Evolutionary conservation across 35 echinoderm and acorn worm genomes (phyloP), one percentile per base, ranked within the genome.

Genomic region (Hemicentrotus pulcherrimus): DNA sequence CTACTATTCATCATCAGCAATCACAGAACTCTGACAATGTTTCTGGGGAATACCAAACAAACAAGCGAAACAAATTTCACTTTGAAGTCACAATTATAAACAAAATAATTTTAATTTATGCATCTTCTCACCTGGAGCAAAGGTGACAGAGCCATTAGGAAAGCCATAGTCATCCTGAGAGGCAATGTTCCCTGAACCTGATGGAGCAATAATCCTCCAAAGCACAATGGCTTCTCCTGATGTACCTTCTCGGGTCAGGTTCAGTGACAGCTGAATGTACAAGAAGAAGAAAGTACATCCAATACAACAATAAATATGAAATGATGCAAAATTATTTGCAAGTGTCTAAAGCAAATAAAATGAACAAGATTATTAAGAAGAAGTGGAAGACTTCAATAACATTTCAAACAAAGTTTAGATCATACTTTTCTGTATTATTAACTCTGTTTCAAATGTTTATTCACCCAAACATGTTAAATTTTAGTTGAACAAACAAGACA

Each of bases 191-290:
- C 88, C 92, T 19, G 31, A 71, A n/a, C 86, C 94, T 86, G 86
- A 32, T 24, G 31, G 71, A 50, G 1, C 50, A 28, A 88, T 31
- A 19, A 97, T 88, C 70, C 88, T 85, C 98, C 98, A 99, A 24
- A 86, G 95, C 18, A 99, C 95, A 9, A 19, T 45, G 7, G 94
- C 98, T 2, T 94, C 95, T 46, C 98, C 98, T 31, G 98, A 97
- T 13, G 98, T 99, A 47, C 98, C 98, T 92, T 99, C 97, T 89
- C 98, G 90, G 15, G 98, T 97, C 22, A 99, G 28, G 19, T 96
- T 96, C 33, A 99, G 61, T 16, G 55, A 32, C 46, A 99, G 32
- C 98, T 99, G 88, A 8, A 92, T 11, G 35, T 46, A 10, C 4
- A 16, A 59, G 47, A 86, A 19, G 35, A 15, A 0, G 4, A 94